A percentile compares a stretch with the other conserved stretches of the same genome.
phyloP scores from a whole-genome alignment of 2,797 vertebrate species.

The Poecilia picta region DNA sequence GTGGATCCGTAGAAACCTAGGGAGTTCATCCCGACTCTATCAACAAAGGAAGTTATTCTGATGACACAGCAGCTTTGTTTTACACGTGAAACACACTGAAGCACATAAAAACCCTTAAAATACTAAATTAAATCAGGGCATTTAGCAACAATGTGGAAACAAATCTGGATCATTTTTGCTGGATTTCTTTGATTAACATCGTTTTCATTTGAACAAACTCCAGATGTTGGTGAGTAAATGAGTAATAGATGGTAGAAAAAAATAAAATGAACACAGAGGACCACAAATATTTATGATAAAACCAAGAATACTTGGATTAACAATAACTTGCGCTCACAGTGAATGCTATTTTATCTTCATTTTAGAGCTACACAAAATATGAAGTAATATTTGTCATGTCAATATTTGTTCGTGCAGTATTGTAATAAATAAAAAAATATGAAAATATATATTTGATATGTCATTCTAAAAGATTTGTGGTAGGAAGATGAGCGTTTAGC shows the following conservation, averaged over 20 bases:
- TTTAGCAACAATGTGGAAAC: background rate
- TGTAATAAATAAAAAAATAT: background rate
- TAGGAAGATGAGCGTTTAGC: background rate
- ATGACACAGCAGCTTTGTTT: background rate
- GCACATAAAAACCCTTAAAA: background rate
- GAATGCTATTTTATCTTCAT: background rate
- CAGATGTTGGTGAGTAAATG: background rate
- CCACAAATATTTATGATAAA: background rate
- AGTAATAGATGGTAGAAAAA: background rate
- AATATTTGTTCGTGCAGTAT: background rate
- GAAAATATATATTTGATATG: background rate
- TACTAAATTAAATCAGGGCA: background rate
- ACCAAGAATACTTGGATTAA: background rate
- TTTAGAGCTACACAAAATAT: background rate
- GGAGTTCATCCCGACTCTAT: conserved; percentile 57
- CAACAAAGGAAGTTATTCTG: background rate
- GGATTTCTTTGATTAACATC: background rate
- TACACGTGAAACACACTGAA: background rate
- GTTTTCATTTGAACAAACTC: background rate
- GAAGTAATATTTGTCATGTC: background rate
- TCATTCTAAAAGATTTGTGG: background rate
- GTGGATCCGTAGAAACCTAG: conserved; percentile 72
- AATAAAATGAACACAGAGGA: background rate
- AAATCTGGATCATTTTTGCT: background rate
- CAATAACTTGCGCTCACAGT: background rate